Evolutionary conservation across 2,888 invertebrate species (phyloP), one percentile per base, ranked within the genome.

Genomic region (Cataglyphis albicans): DNA sequence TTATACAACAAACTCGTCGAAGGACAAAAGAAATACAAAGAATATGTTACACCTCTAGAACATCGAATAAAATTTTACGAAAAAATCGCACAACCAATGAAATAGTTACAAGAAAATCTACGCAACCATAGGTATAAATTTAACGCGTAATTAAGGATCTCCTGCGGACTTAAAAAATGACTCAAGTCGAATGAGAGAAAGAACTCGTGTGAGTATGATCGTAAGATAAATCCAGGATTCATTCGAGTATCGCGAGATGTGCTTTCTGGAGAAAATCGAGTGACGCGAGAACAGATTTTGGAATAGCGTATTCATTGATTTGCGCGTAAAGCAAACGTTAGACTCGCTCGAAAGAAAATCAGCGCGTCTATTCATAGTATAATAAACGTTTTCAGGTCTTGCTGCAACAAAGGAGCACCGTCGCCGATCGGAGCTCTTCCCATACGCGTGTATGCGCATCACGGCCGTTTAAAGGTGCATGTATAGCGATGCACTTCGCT

Each of bases 351-450:
- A 90, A 91, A 88, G 88, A 86, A 91, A 92, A 92, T 92, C 89
- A 89, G 90, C 90, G 87, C 91, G 90, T 88, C 92, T 92, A 92
- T 92, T 92, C 91, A 92, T 92, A 91, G 92, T 85, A 86, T 89
- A 89, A 92, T 90, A 91, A 91, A 87, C 87, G 86, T 88, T 88
- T 87, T 88, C 80, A 88, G 82, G 83, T 88, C 88, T 82, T 7
- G 84, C 84, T 84, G 84, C 85, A 89, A 90, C 89, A 88, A 89
- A 72, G 88, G 88, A 88, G n/a, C 52, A 7, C 48, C 48, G 82
- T 83, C 84, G 41, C 86, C 81, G 76, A 83, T 80, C 84, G 85
- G n/a, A 80, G 84, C 78, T 78, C 78, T 81, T 81, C 74, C 81
- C 83, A 87, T 85, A 85, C 72, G 12, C 38, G 15, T 41, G 15